A percentile compares a stretch with the other conserved stretches of the same genome.
These are phyloP conservation scores for Pachypsylla venusta DNA, from an alignment of 1,140 invertebrate genomes.

Conservation along the genomic window DNA sequence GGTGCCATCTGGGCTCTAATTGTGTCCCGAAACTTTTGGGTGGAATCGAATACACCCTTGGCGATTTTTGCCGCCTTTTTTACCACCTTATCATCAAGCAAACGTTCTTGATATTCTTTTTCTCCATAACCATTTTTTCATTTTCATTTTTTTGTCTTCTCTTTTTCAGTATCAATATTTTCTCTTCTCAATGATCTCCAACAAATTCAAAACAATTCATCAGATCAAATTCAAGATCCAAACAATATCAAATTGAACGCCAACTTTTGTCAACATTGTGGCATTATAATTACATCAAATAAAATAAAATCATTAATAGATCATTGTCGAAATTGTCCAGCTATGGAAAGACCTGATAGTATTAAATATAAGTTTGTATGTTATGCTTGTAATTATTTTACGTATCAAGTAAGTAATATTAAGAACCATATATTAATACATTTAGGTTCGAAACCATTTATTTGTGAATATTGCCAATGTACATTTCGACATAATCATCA, in stretches of 20 bases:
- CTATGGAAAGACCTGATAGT: background rate
- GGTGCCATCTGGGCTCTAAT: no score
- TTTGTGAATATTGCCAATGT: background rate
- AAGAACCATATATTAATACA: conserved; percentile 2
- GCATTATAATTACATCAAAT: background rate
- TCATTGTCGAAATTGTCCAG: conserved; percentile 1
- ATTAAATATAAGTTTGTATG: background rate
- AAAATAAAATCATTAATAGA: background rate
- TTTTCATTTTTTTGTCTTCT: no score
- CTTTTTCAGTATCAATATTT: background rate
- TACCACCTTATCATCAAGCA: no score
- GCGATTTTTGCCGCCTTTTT: no score
- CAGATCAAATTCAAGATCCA: no score
- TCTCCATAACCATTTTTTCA: no score
- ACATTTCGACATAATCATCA: conserved; percentile 1
- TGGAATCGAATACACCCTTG: no score
- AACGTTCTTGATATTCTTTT: no score
- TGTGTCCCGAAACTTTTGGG: no score
- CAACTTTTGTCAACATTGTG: conserved; percentile 4
- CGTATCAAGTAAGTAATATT: conserved; percentile 1
- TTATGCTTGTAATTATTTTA: background rate
- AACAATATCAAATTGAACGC: background rate
- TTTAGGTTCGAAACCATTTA: background rate
- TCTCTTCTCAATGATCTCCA: conserved; percentile 2
- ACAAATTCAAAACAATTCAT: background rate